Conservation (phyloP, 2,888 invertebrate genomes). For the Sinotaia quadrata region DNA sequence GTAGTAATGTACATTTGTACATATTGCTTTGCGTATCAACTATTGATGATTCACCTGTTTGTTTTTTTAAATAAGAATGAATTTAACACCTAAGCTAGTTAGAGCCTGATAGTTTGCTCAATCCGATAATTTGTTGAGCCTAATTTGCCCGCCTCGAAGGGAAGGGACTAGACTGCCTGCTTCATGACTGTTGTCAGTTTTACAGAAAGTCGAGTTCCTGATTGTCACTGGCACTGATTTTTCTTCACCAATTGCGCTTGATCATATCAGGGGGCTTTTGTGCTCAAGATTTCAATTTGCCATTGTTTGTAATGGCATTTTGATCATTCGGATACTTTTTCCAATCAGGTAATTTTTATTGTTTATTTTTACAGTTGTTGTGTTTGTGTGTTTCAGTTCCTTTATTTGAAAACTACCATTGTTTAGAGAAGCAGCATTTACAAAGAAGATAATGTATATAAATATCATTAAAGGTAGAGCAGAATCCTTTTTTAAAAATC, state of each 20-base stretch:
- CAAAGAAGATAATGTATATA: no score
- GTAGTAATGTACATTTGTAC: not conserved
- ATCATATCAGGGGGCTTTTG: constrained; percentile 10
- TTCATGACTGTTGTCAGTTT: constrained; percentile 25
- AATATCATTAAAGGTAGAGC: no score
- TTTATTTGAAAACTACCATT: no score
- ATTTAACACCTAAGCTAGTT: no score
- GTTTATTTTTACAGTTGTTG: not conserved
- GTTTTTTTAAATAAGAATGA: not conserved
- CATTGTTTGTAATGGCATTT: constrained; percentile 15
- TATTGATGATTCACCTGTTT: not conserved
- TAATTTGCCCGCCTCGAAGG: not conserved
- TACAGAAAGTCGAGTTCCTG: not conserved
- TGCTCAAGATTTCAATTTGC: not conserved
- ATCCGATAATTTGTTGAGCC: not conserved
- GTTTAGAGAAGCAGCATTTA: no score
- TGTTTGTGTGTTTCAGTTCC: constrained; percentile 4
- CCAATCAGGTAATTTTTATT: constrained; percentile 5
- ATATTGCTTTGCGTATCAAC: not conserved
- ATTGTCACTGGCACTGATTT: not conserved
- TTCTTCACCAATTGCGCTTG: not conserved
- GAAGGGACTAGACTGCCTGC: constrained; percentile 15
- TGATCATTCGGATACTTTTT: constrained; percentile 13
- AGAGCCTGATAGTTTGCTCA: not conserved
- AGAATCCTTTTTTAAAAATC: no score